Base-by-base conservation (phyloP, 2,113 vertebrate genomes). In the Dicrurus megarhynchus region DNA sequence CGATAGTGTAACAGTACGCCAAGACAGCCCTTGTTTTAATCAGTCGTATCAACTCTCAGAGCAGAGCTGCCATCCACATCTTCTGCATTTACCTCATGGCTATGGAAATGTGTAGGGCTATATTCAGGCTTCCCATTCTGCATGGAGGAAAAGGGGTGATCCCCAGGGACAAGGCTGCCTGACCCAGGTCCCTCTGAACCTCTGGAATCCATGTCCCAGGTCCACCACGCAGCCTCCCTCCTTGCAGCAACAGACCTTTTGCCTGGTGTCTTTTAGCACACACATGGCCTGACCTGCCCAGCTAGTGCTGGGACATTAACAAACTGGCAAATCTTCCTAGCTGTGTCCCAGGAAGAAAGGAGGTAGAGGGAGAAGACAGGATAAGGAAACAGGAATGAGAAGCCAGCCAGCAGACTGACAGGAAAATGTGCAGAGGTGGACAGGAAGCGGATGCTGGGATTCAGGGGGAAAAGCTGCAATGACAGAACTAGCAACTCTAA, bases 1-100 rank as follows among this genome's bases (percentile, higher is more conserved):
- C 3, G 59, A 97, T 89, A 71, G 53, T 76, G 93, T 91, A 97
- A 97, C 78, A 92, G 71, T n/a, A 96, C 7, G 64, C 95, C 93
- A 95, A 96, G 86, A 53, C 71, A 94, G 94, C 74, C 69, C 93
- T 93, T 92, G 89, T 97, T 97, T 93, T 90, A 97, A 97, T 96
- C 93, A 96, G 79, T 46, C 2, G 0, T 80, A 95, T 93, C 92
- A 82, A 53, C 56, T 84, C 90, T 77, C 32, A 27, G 71, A 95
- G 92, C 18, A 2, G 84, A 90, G 83, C 91, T 95, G 95, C 93
- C 94, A 95, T 87, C 82, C 49, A 95, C 77, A 64, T 90, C 89
- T 95, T 69, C 80, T 4, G 22, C 44, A 0, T 95, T 93, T 93
- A 78, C 77, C 77, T 92, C 86, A 41, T 0, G 11, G 42, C 28